Base-by-base conservation (phyloP, 2,888 invertebrate genomes). In the Cheilosia vulpina region DNA sequence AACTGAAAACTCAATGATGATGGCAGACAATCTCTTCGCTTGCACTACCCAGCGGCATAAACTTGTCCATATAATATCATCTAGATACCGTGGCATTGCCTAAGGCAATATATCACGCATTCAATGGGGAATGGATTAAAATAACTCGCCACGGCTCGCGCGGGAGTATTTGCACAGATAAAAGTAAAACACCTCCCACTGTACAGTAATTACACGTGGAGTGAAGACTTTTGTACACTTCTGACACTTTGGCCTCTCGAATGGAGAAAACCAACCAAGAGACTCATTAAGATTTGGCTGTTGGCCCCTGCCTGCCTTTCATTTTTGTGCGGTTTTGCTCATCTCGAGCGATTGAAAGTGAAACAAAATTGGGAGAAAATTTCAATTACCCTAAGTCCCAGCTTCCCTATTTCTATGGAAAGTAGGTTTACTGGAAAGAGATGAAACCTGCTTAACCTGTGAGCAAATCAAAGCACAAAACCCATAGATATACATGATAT, bases 61-160 rank as follows among this genome's bases (percentile, higher is more conserved):
- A 38, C 58, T 50, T 24, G 76, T 50, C 52, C 57, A 76, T 27
- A 52, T 19, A 58, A 11, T 27, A 71, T n/a, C 38, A 71, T 45
- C 72, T 53, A 60, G 65, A 72, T 68, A 66, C 34, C 11, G 34
- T 27, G 65, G 62, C 21, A 79, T 63, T 24, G 84, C 79, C 66
- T 62, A 13, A 11, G 27, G 83, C 52, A 45, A 76, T 84, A 84
- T 69, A 71, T 80, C 84, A 84, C 84, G 84, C 79, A 80, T 75
- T 79, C 55, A 76, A 76, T 80, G 47, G 50, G 52, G 34, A 21
- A 27, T 34, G 72, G 57, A 73, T 50, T 73, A 43, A 41, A 72
- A 78, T 83, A 6, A 6, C 63, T 69, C 45, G 60, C 66, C 43
- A 41, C 43, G 53, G 78, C 45, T 15, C 43, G 11, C 9, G 52